Percentiles rank a stretch among this genome's conserved stretches.
These are phyloP conservation scores for Erythrolamprus reginae DNA, from an alignment of 2,113 vertebrate species.

Conservation along the genomic window DNA sequence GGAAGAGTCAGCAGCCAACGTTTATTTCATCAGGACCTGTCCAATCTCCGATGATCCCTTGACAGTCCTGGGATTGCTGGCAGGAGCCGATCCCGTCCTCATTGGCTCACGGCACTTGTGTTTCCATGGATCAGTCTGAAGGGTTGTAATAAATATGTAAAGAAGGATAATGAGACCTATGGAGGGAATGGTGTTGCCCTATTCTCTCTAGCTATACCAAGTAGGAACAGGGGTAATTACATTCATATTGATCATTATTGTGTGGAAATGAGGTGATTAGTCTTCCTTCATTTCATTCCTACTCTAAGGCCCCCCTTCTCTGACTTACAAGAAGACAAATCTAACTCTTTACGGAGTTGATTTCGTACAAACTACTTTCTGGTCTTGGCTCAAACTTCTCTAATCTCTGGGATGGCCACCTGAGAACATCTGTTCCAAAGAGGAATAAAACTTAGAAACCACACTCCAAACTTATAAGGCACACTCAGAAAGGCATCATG, in stretches of 20 bases:
- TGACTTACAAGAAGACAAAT: neutral
- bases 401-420: too few species aligned
- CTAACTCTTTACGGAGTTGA: neutral
- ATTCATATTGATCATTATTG: conserved; percentile 52
- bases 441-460: neutral
- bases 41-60: conserved; percentile 77
- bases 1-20: conserved; percentile 91
- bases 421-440: neutral
- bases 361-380: neutral
- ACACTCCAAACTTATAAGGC: neutral
- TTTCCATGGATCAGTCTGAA: conserved; percentile 71
- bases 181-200: conserved; percentile 24
- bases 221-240: conserved; percentile 54
- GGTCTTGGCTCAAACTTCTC: neutral
- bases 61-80: conserved; percentile 77
- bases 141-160: conserved; percentile 73
- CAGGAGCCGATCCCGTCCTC: conserved; percentile 51
- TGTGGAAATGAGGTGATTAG: conserved; percentile 17
- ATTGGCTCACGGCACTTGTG: conserved; percentile 61
- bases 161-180: conserved; percentile 56
- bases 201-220: conserved; percentile 52
- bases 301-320: neutral
- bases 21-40: conserved; percentile 91
- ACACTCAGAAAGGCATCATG: neutral
- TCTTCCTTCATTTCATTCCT: rapidly evolving